These are phyloP conservation scores for Nymphalis urticae DNA, from an alignment of 2,888 invertebrate genomes.

Conservation along the genomic window DNA sequence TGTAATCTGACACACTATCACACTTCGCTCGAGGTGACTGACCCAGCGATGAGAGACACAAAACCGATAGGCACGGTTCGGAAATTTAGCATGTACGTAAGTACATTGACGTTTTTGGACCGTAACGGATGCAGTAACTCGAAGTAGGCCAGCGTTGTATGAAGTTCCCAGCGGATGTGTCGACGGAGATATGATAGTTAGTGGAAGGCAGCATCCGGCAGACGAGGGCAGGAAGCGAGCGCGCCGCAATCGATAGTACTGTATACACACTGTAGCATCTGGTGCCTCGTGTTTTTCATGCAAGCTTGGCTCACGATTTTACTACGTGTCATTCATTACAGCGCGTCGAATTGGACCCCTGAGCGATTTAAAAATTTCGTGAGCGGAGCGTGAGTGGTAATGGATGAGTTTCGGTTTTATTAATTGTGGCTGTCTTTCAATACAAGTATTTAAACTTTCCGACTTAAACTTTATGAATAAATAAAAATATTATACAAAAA, in stretches of 20 bases:
- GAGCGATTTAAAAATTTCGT: constrained; percentile 14
- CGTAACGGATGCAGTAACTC: constrained; percentile 3
- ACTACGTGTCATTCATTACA: constrained; percentile 8
- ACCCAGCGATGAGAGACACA: constrained; percentile 20
- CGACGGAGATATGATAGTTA: constrained; percentile 16
- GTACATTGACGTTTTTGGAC: constrained; percentile 27
- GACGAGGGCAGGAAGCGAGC: constrained; percentile 31
- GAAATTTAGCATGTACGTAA: constrained; percentile 1
- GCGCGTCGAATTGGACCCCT: constrained; percentile 14
- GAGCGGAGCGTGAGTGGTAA: constrained; percentile 17
- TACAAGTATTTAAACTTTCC: not conserved
- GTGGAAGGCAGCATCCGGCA: constrained; percentile 33
- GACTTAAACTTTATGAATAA: too few relatives aligned
- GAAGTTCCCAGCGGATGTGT: constrained; percentile 15
- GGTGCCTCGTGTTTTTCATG: constrained; percentile 6
- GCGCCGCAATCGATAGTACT: constrained; percentile 33
- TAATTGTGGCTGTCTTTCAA: not conserved
- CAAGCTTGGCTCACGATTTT: constrained; percentile 4
- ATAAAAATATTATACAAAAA: too few relatives aligned
- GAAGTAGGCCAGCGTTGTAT: constrained; percentile 26
- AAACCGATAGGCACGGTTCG: not conserved
- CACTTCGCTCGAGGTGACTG: constrained; percentile 31
- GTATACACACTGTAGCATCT: constrained; percentile 27
- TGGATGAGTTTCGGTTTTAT: constrained; percentile 8
- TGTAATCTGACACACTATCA: constrained; percentile 26